Evolutionary conservation across 2,797 vertebrate species (phyloP).

Genomic region (Enteromius argenteus): DNA sequence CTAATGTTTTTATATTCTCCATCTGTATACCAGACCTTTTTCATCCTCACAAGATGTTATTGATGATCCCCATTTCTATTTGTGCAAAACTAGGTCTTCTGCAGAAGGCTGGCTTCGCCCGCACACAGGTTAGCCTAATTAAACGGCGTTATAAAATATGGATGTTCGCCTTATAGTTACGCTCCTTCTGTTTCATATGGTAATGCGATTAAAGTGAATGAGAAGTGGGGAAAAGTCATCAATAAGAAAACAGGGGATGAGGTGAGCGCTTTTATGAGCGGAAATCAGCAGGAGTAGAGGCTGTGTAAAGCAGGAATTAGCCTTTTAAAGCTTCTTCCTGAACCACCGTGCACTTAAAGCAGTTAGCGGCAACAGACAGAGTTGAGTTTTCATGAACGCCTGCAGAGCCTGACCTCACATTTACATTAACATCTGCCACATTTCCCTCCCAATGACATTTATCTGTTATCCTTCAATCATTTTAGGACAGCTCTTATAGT

Average conservation of each 20-base stretch:
- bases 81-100: conserved; percentile 44
- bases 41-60: conserved; percentile 54
- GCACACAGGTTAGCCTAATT: conserved; percentile 61
- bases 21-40: conserved; percentile 39
- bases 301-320: conserved; percentile 27
- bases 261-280: conserved; percentile 8
- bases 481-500: conserved; percentile 16
- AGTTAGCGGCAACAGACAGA: conserved; percentile 16
- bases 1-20: conserved; percentile 25
- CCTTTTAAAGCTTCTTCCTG: conserved; percentile 42
- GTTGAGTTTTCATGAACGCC: conserved; percentile 16
- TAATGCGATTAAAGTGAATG: conserved; percentile 52
- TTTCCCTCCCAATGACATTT: conserved; percentile 37
- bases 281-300: conserved; percentile 30
- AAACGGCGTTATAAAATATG: conserved; percentile 60
- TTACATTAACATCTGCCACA: conserved; percentile 29
- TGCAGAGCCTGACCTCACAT: conserved; percentile 18
- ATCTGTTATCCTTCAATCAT: conserved; percentile 29
- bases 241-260: conserved; percentile 37
- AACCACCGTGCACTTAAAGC: conserved; percentile 33
- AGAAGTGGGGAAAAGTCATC: conserved; percentile 43
- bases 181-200: conserved; percentile 46
- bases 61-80: conserved; percentile 58
- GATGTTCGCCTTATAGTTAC: conserved; percentile 37
- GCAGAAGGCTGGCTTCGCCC: conserved; percentile 17